phyloP scores from a whole-genome alignment of 1,140 invertebrate genomes.

The Drosophila nigromelanica region DNA sequence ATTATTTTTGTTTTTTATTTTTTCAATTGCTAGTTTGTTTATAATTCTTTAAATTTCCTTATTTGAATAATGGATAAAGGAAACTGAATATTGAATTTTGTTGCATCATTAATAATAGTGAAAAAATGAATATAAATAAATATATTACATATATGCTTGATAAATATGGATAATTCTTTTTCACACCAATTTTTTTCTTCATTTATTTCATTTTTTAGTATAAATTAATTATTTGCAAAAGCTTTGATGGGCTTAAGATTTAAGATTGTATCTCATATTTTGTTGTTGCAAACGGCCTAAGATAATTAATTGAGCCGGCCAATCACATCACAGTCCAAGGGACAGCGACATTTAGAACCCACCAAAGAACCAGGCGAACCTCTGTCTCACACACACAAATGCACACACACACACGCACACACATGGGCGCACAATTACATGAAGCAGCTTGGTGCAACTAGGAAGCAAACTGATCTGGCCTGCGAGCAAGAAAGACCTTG shows the following conservation, averaged over 20 bases:
- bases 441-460: constrained; percentile 63
- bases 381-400: constrained; percentile 38
- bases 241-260: too few relatives aligned
- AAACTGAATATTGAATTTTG: too few relatives aligned
- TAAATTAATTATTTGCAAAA: too few relatives aligned
- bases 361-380: constrained; percentile 22
- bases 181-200: not conserved
- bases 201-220: too few relatives aligned
- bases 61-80: too few relatives aligned
- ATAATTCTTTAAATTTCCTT: too few relatives aligned
- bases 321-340: constrained; percentile 49
- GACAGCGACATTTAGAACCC: constrained; percentile 69
- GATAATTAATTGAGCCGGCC: constrained; percentile 16
- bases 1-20: too few relatives aligned
- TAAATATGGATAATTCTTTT: constrained; percentile 3
- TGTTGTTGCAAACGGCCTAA: constrained; percentile 13
- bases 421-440: constrained; percentile 63
- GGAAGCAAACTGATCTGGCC: constrained; percentile 80
- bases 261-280: not conserved
- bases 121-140: too few relatives aligned
- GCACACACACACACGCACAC: constrained; percentile 39
- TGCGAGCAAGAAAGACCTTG: constrained; percentile 70
- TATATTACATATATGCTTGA: not conserved
- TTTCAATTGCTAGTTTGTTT: too few relatives aligned
- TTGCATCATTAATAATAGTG: too few relatives aligned